A percentile compares a stretch with the other conserved stretches of the same genome.
Conservation (phyloP, 30 jellyfish, hydroid and myxozoan genomes). For the Euphysa ruthae region DNA sequence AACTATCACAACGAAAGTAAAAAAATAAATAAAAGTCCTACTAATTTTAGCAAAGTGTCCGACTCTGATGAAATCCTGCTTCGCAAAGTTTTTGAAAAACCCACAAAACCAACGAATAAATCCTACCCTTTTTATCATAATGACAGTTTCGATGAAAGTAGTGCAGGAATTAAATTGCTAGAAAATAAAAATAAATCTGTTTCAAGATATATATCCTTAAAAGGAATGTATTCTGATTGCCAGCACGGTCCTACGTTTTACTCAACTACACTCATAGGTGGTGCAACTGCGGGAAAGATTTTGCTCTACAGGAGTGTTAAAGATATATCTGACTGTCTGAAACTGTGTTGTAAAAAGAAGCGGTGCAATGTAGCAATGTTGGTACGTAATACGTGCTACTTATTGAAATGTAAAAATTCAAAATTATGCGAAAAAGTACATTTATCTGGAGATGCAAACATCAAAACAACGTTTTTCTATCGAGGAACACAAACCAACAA, state of each 20-base stretch:
- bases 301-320: constrained; percentile 29
- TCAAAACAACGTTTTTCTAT: constrained; percentile 10
- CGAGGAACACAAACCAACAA: background rate
- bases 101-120: no score
- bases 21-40: no score
- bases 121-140: no score
- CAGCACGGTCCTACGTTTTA: constrained; percentile 18
- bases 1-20: no score
- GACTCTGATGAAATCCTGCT: no score
- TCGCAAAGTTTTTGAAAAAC: no score
- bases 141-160: no score
- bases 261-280: constrained; percentile 46
- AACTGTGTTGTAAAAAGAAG: constrained; percentile 49
- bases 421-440: constrained; percentile 36
- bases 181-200: no score
- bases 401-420: constrained; percentile 43
- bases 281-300: constrained; percentile 60
- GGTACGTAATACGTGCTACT: constrained; percentile 54
- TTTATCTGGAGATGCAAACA: background rate
- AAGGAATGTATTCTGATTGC: no score
- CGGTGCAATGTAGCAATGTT: constrained; percentile 85
- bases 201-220: no score
- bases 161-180: no score
- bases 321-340: constrained; percentile 45
- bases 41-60: no score